Evolutionary conservation across 2,113 vertebrate species (phyloP).

Genomic region (Caloenas nicobarica): DNA sequence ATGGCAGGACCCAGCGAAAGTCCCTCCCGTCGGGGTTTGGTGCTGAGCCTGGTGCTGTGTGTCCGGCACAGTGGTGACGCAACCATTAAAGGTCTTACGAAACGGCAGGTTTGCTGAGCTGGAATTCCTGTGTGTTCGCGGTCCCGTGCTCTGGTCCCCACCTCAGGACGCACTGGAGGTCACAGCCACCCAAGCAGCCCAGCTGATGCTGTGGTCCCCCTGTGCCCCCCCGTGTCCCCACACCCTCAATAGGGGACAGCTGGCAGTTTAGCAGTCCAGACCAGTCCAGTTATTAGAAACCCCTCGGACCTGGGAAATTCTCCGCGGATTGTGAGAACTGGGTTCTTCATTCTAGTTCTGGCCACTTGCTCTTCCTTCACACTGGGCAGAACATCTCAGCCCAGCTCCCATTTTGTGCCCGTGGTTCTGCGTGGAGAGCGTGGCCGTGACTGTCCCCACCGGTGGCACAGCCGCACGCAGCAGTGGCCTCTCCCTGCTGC

Average conservation of each 20-base stretch:
- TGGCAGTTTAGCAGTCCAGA: no score
- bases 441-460: no score
- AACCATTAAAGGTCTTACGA: conserved; percentile 49
- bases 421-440: no score
- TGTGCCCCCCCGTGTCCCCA: rapidly evolving
- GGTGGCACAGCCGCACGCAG: no score
- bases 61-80: background rate
- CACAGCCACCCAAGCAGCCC: background rate
- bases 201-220: background rate
- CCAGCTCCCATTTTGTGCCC: no score
- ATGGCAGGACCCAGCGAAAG: background rate
- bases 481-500: background rate
- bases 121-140: background rate
- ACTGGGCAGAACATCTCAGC: no score
- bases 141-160: background rate
- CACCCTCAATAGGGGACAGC: rapidly evolving
- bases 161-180: background rate
- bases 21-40: no score
- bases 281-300: background rate
- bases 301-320: background rate
- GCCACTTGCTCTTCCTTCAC: background rate
- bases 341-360: background rate
- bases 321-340: background rate
- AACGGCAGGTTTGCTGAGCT: background rate
- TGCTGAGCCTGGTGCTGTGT: no score